Base-by-base conservation (phyloP, 2,888 invertebrate species). In the Cosmia trapezina region DNA sequence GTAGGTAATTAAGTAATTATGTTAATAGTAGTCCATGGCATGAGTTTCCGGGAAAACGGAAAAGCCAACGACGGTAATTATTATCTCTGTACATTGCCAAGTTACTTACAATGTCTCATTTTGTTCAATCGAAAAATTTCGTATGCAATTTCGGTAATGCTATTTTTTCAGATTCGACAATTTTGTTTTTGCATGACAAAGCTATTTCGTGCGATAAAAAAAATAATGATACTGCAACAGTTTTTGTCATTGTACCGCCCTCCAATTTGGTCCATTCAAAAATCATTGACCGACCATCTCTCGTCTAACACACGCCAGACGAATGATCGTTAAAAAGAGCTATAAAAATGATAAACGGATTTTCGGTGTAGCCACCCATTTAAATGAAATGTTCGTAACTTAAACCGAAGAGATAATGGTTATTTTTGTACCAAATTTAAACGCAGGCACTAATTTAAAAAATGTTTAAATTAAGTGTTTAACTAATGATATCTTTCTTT, bases 331-430 rank as follows among this genome's bases (percentile, higher is more conserved):
- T 81, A 70, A 78, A 76, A 68, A 43, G 12, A 49, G 22, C 64
- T 57, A 57, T 73, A 70, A 79, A 80, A 74, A 59, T 83, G 64
- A 65, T 79, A 68, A 83, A 68, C 41, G 22, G 11, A 70, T 68
- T 74, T 65, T 70, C 11, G 1, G 66, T 70, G 69, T 69, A 54
- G 33, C n/a, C 57, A 59, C 8, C 51, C 49, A 37, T 70, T 73
- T 6, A 53, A 60, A 77, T 59, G 0, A 68, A 54, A 65, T 41
- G 37, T 62, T 62, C 9, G 28, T 60, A 59, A 45, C 22, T 56
- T n/a, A 54, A 63, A 54, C 45, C 11, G n/a, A 2, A 61, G 3
- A 57, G 45, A 66, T 59, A 82, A 65, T 72, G 61, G 22, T 49
- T 51, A 47, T 9, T 1, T 7, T 19, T 17, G 1, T 41, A 45